Percentiles rank a stretch among this genome's conserved stretches.
Conservation (phyloP, 2,797 vertebrate genomes). For the Synaphobranchus kaupii region DNA sequence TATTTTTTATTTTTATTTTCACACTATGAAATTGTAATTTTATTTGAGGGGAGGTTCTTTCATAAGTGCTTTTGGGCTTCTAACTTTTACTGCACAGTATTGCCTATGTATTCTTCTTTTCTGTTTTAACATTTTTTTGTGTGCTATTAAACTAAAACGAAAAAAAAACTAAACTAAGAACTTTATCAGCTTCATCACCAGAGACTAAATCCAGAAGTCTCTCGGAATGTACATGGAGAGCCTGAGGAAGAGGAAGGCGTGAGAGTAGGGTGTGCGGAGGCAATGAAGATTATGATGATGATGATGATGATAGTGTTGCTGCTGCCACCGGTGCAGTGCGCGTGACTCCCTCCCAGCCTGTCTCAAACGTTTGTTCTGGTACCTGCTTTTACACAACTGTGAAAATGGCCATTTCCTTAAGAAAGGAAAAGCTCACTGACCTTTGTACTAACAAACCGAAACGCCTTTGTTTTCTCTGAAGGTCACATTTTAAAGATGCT, state of each 20-base stretch:
- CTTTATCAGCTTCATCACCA: constrained; percentile 82
- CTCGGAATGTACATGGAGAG: constrained; percentile 79
- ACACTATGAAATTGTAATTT: no score
- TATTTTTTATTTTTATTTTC: no score
- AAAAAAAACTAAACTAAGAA: no score
- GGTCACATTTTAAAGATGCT: not conserved
- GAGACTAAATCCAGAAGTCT: constrained; percentile 89
- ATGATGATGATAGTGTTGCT: not conserved
- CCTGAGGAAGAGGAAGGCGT: constrained; percentile 80
- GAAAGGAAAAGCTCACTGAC: not conserved
- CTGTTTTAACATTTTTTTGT: no score
- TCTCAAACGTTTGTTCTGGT: constrained; percentile 25
- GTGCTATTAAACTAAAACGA: no score
- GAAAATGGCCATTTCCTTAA: not conserved
- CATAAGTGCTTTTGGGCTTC: no score
- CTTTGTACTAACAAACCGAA: not conserved
- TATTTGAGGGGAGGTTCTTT: no score
- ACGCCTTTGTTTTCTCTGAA: constrained; percentile 8
- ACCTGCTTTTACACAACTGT: not conserved
- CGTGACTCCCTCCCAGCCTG: constrained; percentile 19
- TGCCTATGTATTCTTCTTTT: no score
- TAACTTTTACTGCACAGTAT: no score
- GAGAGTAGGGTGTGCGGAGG: constrained; percentile 24
- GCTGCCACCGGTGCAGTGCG: not conserved
- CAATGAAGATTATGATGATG: not conserved